Percentiles rank a stretch among this genome's conserved stretches.
These are phyloP conservation scores for Ladona fulva DNA, from an alignment of 1,140 invertebrate genomes.

Conservation along the genomic window DNA sequence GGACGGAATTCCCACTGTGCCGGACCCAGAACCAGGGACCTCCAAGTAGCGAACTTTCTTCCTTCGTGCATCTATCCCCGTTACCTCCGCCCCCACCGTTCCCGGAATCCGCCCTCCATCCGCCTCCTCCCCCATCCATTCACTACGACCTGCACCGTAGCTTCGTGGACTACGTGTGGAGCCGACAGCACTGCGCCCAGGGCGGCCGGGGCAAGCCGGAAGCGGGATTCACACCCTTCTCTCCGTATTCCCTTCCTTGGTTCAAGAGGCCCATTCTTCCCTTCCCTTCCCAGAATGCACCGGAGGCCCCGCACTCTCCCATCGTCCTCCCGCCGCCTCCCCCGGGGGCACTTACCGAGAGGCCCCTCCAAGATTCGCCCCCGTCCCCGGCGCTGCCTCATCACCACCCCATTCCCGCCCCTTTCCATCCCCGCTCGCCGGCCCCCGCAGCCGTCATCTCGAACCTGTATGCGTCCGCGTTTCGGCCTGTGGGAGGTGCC, in stretches of 20 bases:
- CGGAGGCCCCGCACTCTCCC: background rate
- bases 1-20: background rate
- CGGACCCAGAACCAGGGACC: background rate
- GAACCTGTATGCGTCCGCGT: conserved; percentile 34
- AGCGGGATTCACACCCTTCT: conserved; percentile 36
- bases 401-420: conserved; percentile 37
- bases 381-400: conserved; percentile 30
- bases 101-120: conserved; percentile 47
- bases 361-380: conserved; percentile 24
- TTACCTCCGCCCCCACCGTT: conserved; percentile 27
- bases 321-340: conserved; percentile 28
- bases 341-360: conserved; percentile 14
- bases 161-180: conserved; percentile 57
- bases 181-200: conserved; percentile 37
- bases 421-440: background rate
- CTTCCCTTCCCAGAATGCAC: conserved; percentile 28
- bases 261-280: conserved; percentile 43
- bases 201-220: background rate
- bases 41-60: background rate
- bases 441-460: background rate
- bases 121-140: conserved; percentile 40
- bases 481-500: conserved; percentile 44
- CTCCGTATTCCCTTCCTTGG: conserved; percentile 51
- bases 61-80: conserved; percentile 15
- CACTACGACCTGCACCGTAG: conserved; percentile 34